phyloP scores from a whole-genome alignment of 2,888 invertebrate species.

The Diadegma fenestrale region DNA sequence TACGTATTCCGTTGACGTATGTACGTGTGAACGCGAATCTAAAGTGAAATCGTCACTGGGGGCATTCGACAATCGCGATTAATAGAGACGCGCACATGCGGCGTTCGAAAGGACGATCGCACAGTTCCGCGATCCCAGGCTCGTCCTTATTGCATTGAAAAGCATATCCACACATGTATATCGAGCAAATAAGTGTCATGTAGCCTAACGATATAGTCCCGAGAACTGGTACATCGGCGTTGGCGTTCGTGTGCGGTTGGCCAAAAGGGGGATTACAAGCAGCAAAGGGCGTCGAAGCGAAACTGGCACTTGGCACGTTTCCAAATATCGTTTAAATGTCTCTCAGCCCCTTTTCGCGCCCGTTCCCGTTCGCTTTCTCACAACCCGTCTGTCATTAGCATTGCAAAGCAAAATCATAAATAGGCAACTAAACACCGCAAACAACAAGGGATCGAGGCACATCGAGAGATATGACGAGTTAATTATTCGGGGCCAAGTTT shows the following conservation, averaged over 20 bases:
- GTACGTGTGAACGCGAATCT: constrained; percentile 34
- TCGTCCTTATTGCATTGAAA: constrained; percentile 49
- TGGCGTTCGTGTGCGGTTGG: constrained; percentile 72
- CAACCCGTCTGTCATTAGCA: constrained; percentile 78
- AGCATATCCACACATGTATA: neutral
- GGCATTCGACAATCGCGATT: constrained; percentile 36
- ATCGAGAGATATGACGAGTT: constrained; percentile 8
- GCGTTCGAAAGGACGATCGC: constrained; percentile 19
- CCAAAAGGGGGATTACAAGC: constrained; percentile 72
- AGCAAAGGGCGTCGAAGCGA: constrained; percentile 69
- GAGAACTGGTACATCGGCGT: constrained; percentile 24
- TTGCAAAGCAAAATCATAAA: constrained; percentile 77
- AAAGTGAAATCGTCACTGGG: constrained; percentile 42
- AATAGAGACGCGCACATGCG: neutral
- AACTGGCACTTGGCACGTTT: constrained; percentile 74
- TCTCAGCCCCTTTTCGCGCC: constrained; percentile 31
- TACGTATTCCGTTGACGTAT: constrained; percentile 44
- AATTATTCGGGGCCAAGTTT: neutral
- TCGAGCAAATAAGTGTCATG: constrained; percentile 6
- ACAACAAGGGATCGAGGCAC: constrained; percentile 25
- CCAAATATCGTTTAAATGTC: constrained; percentile 77
- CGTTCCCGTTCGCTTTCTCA: neutral
- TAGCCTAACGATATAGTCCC: constrained; percentile 29
- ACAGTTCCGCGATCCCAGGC: constrained; percentile 23
- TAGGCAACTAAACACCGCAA: constrained; percentile 59